Base-by-base conservation (phyloP, 2,888 invertebrate species). In the Fragum whitleyi region DNA sequence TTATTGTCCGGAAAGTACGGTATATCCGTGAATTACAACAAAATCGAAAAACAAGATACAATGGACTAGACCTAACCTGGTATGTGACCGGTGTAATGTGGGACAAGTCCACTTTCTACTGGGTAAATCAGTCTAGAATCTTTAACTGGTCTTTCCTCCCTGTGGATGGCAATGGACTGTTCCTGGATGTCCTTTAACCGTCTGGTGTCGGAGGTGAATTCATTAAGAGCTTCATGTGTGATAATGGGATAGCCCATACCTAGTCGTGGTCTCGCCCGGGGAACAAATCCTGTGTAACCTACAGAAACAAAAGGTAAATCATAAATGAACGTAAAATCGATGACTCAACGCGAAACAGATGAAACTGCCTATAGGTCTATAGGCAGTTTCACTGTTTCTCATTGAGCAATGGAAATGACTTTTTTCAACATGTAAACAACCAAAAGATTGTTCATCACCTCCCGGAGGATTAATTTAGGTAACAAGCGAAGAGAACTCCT, bases 281-380 rank as follows among this genome's bases (percentile, higher is more conserved):
- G 92, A 11, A 92, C 91, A 70, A 92, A 92, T 7, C 92, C 92
- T 0, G 91, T 90, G 83, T 92, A 92, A 26, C 92, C 92, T 92
- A 79, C 11, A 76, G 26, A 32, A 26, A 69, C 26, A 68, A 21
- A 53, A 53, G 53, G 21, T 5, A n/a, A n/a, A n/a, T n/a, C n/a
- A n/a, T n/a, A 11, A 42, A 16, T 42, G 9, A 28, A 28, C 32
- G 9, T 39, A 47, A 16, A 55, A n/a, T 42, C 42, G n/a, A n/a
- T n/a, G n/a, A n/a, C n/a, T n/a, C n/a, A n/a, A n/a, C n/a, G n/a
- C n/a, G n/a, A n/a, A n/a, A n/a, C n/a, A n/a, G n/a, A n/a, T n/a
- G n/a, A n/a, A n/a, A n/a, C n/a, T n/a, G n/a, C n/a, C n/a, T n/a
- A n/a, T n/a, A n/a, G n/a, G n/a, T n/a, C n/a, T n/a, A n/a, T n/a